Percentiles rank a stretch among this genome's conserved stretches.
These are phyloP conservation scores for Micropoecilia bifurca DNA, from an alignment of 2,797 vertebrate species.

Conservation along the genomic window DNA sequence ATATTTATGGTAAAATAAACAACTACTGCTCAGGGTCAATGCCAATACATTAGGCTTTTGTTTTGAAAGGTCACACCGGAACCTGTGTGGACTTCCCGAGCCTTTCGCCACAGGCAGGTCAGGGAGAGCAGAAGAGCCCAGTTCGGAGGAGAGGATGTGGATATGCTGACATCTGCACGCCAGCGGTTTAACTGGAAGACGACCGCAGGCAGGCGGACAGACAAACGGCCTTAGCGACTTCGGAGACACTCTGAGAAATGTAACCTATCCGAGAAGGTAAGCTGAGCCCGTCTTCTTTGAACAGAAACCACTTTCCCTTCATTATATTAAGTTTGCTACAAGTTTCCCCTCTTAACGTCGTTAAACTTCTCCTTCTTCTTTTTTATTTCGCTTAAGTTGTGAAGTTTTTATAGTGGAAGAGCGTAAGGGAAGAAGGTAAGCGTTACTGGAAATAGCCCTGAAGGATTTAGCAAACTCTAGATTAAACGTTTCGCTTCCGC, in stretches of 20 bases:
- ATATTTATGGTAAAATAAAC: not conserved
- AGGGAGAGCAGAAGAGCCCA: constrained; percentile 4
- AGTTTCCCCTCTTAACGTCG: not conserved
- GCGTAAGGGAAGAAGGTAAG: no score
- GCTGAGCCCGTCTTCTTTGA: not conserved
- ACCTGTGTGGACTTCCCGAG: accelerated
- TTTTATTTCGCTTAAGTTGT: not conserved
- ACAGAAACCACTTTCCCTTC: not conserved
- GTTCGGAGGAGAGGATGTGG: constrained; percentile 69
- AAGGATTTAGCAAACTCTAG: constrained; percentile 8
- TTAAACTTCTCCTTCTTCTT: not conserved
- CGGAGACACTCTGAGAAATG: constrained; percentile 56
- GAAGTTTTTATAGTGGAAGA: not conserved
- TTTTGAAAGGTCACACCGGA: constrained; percentile 47
- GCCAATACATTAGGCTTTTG: constrained; percentile 13
- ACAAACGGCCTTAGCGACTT: constrained; percentile 28
- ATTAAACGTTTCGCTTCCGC: constrained; percentile 14
- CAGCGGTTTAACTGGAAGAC: constrained; percentile 61
- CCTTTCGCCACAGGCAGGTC: not conserved
- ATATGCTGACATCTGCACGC: constrained; percentile 75
- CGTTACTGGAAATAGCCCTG: not conserved
- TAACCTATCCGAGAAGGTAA: constrained; percentile 64
- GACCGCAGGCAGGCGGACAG: constrained; percentile 38
- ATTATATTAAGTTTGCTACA: not conserved
- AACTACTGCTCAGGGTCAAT: not conserved